These are phyloP conservation scores for Variabilichromis moorii DNA, from an alignment of 2,113 vertebrate genomes.

Conservation along the genomic window DNA sequence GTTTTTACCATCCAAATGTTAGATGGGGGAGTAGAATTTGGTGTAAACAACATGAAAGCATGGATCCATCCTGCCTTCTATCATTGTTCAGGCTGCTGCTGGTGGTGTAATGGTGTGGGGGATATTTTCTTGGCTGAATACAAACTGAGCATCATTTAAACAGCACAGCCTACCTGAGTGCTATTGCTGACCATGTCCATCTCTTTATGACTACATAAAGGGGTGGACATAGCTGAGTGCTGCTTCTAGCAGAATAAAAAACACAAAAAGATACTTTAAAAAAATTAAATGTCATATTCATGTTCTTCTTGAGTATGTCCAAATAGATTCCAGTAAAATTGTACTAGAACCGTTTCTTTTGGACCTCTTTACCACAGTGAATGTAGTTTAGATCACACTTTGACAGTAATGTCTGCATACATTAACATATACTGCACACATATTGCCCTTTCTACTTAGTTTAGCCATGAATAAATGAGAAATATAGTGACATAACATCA, in stretches of 20 bases:
- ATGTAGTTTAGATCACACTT: not conserved
- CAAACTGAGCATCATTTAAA: not conserved
- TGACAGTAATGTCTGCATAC: not conserved
- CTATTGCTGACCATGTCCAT: not conserved
- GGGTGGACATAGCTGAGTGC: not conserved
- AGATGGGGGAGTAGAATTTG: not conserved
- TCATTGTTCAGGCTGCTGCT: not conserved
- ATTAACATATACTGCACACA: not conserved
- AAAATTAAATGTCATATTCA: not conserved
- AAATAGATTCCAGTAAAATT: not conserved
- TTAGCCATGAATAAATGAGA: not conserved
- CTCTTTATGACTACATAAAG: not conserved
- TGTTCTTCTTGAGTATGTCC: not conserved
- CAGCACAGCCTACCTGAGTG: not conserved
- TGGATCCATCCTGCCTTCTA: not conserved
- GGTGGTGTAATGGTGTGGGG: not conserved
- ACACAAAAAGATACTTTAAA: not conserved
- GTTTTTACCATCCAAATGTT: not conserved
- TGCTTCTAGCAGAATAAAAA: not conserved
- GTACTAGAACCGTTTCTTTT: not conserved
- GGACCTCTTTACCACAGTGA: not conserved
- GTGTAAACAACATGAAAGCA: not conserved
- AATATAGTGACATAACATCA: not conserved
- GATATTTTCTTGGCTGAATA: not conserved
- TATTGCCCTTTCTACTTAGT: not conserved